Conservation (phyloP, 2,888 invertebrate genomes). For the Synanthedon formicaeformis region DNA sequence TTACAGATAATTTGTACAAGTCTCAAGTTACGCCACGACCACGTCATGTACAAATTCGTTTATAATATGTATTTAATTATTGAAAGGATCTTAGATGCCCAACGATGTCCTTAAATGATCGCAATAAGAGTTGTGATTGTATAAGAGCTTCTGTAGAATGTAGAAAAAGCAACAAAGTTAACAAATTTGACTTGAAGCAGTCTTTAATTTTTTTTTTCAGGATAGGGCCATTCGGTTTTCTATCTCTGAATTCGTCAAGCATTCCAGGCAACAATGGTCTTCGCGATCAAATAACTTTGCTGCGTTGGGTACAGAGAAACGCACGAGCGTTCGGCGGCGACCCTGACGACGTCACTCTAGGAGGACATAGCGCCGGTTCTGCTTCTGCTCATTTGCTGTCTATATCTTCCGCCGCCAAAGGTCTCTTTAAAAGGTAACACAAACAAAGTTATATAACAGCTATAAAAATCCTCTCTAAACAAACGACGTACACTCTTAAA, state of each 20-base stretch:
- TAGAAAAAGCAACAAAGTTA: too few species aligned
- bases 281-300: constrained; percentile 49
- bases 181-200: too few species aligned
- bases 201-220: constrained; percentile 25
- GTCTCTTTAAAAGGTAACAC: constrained; percentile 39
- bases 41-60: too few species aligned
- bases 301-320: constrained; percentile 51
- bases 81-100: too few species aligned
- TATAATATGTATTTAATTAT: too few species aligned
- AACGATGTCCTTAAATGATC: too few species aligned
- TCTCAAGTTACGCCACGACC: too few species aligned
- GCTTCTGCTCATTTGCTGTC: constrained; percentile 38
- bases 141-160: too few species aligned
- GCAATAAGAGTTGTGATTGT: too few species aligned
- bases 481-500: not conserved
- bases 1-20: too few species aligned
- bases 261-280: constrained; percentile 60
- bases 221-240: constrained; percentile 53
- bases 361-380: constrained; percentile 57
- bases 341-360: constrained; percentile 45
- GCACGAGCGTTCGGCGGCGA: constrained; percentile 49
- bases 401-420: constrained; percentile 36
- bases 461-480: not conserved
- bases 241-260: constrained; percentile 37
- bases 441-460: not conserved